phyloP scores from a whole-genome alignment of 2,888 invertebrate species.

The Volucella bombylans region DNA sequence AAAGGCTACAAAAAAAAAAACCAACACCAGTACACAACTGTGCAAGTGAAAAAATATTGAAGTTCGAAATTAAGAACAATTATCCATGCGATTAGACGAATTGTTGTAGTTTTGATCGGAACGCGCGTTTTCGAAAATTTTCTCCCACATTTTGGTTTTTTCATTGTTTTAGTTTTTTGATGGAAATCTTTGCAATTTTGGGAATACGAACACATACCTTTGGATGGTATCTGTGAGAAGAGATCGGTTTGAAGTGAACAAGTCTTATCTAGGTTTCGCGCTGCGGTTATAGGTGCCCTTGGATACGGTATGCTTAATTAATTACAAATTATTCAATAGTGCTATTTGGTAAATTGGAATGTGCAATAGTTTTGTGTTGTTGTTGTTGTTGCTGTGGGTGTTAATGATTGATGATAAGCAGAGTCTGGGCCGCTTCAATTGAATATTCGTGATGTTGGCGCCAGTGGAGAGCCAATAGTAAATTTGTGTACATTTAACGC shows the following conservation, averaged over 20 bases:
- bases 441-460: too few species aligned
- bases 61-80: conserved; percentile 38
- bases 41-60: conserved; percentile 31
- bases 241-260: not conserved
- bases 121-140: conserved; percentile 16
- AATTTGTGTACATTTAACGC: too few species aligned
- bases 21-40: conserved; percentile 28
- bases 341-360: too few species aligned
- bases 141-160: not conserved
- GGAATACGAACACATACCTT: not conserved
- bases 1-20: conserved; percentile 7
- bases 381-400: too few species aligned
- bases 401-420: too few species aligned
- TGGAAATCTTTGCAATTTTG: not conserved
- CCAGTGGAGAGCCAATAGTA: too few species aligned
- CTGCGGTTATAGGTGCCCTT: not conserved
- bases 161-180: not conserved
- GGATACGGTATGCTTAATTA: not conserved
- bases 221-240: not conserved
- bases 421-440: too few species aligned
- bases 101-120: conserved; percentile 47
- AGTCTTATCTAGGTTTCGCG: not conserved
- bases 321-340: not conserved
- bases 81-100: conserved; percentile 58
- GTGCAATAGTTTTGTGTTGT: too few species aligned